These are phyloP conservation scores for Drosophila paulistorum DNA, from an alignment of 1,140 invertebrate species.

Conservation along the genomic window DNA sequence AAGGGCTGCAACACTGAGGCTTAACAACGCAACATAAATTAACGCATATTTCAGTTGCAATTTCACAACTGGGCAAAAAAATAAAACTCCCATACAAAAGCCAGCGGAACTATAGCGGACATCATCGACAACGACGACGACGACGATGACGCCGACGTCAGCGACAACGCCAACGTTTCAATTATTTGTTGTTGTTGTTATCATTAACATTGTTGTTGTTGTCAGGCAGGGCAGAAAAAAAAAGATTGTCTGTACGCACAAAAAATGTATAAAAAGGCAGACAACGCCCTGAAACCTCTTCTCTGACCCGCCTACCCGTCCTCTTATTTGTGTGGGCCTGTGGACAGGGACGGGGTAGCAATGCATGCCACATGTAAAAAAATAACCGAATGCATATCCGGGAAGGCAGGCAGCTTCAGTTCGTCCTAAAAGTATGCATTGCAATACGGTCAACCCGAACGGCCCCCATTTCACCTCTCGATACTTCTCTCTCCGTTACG, in stretches of 20 bases:
- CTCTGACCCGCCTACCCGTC: not conserved
- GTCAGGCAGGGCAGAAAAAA: conserved; percentile 64
- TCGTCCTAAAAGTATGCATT: conserved; percentile 72
- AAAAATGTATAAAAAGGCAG: conserved; percentile 73
- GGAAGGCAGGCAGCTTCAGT: not conserved
- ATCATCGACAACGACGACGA: conserved; percentile 36
- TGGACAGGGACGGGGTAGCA: conserved; percentile 58
- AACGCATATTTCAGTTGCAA: conserved; percentile 79
- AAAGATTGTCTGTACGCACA: conserved; percentile 68
- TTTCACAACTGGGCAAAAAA: conserved; percentile 51
- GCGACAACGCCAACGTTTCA: conserved; percentile 45
- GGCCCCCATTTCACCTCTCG: not conserved
- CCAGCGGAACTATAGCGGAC: conserved; percentile 56
- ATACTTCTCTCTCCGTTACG: conserved; percentile 53
- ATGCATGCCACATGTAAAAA: conserved; percentile 47
- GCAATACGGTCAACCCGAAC: conserved; percentile 48
- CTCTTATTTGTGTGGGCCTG: no score
- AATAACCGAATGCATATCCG: conserved; percentile 39
- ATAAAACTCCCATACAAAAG: conserved; percentile 63
- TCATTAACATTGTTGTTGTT: conserved; percentile 71
- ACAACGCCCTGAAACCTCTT: conserved; percentile 59
- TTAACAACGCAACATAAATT: conserved; percentile 81
- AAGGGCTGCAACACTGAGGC: conserved; percentile 20
- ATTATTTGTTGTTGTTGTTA: conserved; percentile 61
- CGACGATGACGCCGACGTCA: conserved; percentile 40